These are phyloP conservation scores for Drosophila mayri DNA, from an alignment of 1,140 invertebrate species.

Conservation along the genomic window DNA sequence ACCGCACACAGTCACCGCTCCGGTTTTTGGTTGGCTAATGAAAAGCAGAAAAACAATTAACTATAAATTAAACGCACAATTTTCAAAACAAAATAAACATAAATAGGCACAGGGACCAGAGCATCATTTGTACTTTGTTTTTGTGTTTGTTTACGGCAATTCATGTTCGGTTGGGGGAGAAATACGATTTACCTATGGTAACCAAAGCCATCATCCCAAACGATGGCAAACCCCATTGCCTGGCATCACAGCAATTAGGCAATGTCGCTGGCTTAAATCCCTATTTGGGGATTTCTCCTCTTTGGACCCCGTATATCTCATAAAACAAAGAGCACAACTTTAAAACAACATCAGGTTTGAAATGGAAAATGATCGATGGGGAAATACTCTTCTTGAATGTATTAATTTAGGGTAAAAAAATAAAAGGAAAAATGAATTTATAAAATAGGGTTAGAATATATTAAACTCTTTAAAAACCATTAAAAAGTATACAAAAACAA, in stretches of 20 bases:
- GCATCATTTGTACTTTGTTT: constrained; percentile 64
- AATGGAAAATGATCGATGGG: neutral
- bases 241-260: constrained; percentile 62
- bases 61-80: constrained; percentile 83
- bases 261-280: constrained; percentile 59
- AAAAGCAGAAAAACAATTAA: constrained; percentile 80
- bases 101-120: constrained; percentile 55
- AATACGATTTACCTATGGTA: constrained; percentile 54
- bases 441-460: neutral
- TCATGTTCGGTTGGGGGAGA: constrained; percentile 22
- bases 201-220: neutral
- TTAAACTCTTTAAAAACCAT: neutral
- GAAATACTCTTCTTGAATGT: constrained; percentile 22
- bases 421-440: neutral
- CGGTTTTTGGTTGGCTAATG: constrained; percentile 68
- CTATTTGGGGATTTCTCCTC: constrained; percentile 14
- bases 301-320: constrained; percentile 31
- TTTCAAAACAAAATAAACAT: constrained; percentile 83
- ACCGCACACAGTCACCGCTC: constrained; percentile 76
- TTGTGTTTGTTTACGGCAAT: constrained; percentile 65
- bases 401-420: neutral
- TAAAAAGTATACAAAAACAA: neutral
- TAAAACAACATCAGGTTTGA: constrained; percentile 55
- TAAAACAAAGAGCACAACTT: constrained; percentile 76
- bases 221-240: constrained; percentile 9